Evolutionary conservation across 2,888 invertebrate genomes (phyloP).

Genomic region (Heterodera filipjevi): DNA sequence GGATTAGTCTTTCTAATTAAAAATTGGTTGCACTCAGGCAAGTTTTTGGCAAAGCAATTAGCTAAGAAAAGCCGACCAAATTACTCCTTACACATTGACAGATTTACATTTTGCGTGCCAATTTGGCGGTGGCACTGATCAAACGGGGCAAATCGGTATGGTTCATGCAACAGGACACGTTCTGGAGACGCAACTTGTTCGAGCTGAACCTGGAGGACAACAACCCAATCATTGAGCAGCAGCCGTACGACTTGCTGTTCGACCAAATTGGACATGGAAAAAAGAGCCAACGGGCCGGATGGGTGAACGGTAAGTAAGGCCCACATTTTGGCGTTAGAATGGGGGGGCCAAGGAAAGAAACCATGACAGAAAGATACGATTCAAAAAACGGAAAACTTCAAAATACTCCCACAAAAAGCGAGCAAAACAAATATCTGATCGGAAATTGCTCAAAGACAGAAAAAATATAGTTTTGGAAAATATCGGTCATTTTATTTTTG

Average conservation of each 20-base stretch:
- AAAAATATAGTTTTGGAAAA: too few species aligned
- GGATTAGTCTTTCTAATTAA: too few species aligned
- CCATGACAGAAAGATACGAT: not conserved
- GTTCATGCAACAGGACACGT: constrained; percentile 64
- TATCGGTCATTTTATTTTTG: too few species aligned
- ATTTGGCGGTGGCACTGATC: constrained; percentile 58
- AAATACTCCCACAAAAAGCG: too few species aligned
- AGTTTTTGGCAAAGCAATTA: too few species aligned
- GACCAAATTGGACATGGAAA: constrained; percentile 62
- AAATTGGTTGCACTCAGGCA: too few species aligned
- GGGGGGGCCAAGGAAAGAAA: not conserved
- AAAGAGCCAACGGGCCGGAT: constrained; percentile 58
- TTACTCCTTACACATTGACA: not conserved
- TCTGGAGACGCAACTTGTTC: constrained; percentile 57
- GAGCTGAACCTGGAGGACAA: constrained; percentile 55
- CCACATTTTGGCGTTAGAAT: not conserved
- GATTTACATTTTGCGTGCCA: constrained; percentile 61
- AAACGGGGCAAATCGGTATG: constrained; percentile 62
- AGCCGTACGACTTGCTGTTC: constrained; percentile 52
- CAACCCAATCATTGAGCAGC: not conserved
- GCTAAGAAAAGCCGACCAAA: too few species aligned
- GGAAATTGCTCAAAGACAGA: too few species aligned
- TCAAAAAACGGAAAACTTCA: too few species aligned
- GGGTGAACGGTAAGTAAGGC: constrained; percentile 60
- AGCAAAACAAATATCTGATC: too few species aligned